Evolutionary conservation across 2,888 invertebrate genomes (phyloP).

Genomic region (Tillus elongatus): DNA sequence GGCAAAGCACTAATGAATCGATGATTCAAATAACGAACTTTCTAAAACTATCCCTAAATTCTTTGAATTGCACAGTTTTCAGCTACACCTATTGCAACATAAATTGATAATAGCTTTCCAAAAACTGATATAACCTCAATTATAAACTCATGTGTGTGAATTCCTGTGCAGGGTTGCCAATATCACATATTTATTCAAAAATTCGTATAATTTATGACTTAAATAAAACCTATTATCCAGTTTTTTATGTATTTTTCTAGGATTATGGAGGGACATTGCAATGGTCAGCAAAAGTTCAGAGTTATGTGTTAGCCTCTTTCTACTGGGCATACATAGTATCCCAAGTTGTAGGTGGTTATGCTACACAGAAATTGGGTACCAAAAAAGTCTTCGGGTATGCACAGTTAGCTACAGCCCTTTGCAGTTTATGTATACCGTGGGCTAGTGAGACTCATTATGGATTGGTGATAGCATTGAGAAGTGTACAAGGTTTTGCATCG

Average conservation of each 20-base stretch:
- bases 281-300: conserved; percentile 57
- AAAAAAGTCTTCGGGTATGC: conserved; percentile 63
- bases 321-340: conserved; percentile 67
- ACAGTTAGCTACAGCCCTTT: conserved; percentile 57
- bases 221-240: background rate
- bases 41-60: no score
- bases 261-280: conserved; percentile 50
- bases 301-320: conserved; percentile 57
- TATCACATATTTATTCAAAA: no score
- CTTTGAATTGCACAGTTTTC: no score
- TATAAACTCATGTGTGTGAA: no score
- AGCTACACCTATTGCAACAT: no score
- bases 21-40: no score
- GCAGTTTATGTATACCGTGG: conserved; percentile 56
- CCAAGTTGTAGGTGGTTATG: conserved; percentile 58
- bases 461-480: conserved; percentile 52
- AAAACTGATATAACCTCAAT: no score
- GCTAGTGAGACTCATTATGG: conserved; percentile 55
- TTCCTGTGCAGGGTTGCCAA: no score
- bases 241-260: conserved; percentile 26
- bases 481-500: conserved; percentile 60
- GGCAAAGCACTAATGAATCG: no score
- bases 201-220: no score
- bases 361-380: conserved; percentile 62
- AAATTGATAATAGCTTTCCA: no score